Base-by-base conservation (phyloP, 2,888 invertebrate genomes). In the Anagyrus pseudococci region DNA sequence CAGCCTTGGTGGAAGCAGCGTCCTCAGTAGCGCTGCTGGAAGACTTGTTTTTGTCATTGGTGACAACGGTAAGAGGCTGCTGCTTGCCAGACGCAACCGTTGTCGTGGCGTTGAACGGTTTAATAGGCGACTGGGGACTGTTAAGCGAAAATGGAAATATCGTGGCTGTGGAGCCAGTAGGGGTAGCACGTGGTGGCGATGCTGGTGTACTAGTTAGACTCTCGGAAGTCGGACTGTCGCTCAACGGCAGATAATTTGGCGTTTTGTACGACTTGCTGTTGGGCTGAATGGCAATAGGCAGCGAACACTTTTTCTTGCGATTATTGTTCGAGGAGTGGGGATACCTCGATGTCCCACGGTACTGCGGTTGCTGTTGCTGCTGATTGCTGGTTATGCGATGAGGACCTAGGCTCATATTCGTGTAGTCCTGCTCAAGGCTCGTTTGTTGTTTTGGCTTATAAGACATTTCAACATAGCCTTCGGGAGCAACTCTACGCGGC, bases 141-240 rank as follows among this genome's bases (percentile, higher is more conserved):
- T 88, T 89, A 47, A 88, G 77, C 64, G 87, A 88, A 71, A 89
- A 84, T 1, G 89, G 89, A 77, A 90, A 90, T 64, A 89, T 86
- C 0, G 88, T 87, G 6, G 87, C 80, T 60, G 83, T 83, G 2
- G 84, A 87, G 48, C 87, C 87, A 1, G 86, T 85, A 0, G 86
- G 86, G 1, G 87, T 86, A 2, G 83, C 80, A n/a, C 83, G 76
- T 0, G 79, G 75, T 20, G 83, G 83, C n/a, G 84, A 83, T 44
- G 82, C 84, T 10, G 82, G 81, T 65, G 81, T 82, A 15, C 83
- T 81, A 17, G 77, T 75, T 64, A 82, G 74, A 62, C 78, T 80
- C 50, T 79, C 78, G n/a, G 81, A 81, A 33, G 77, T 82, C 15
- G 81, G 81, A 37, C 81, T 79, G 2, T 33, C 20, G 48, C 78